Evolutionary conservation across 2,888 invertebrate genomes (phyloP), one percentile per base, ranked within the genome.

Genomic region (Neria commutata): DNA sequence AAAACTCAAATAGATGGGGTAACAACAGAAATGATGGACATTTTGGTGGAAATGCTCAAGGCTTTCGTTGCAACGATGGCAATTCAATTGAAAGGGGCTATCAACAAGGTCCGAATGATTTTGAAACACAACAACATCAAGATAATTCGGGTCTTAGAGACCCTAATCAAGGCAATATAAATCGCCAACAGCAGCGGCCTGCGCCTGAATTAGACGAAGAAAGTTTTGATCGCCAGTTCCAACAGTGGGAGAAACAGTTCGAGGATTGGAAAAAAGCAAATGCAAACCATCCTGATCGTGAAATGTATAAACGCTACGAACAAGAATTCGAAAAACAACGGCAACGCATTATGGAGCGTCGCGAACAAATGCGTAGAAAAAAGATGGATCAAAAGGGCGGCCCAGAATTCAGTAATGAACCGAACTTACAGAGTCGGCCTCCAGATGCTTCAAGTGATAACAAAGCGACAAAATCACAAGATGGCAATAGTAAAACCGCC

Each of bases 201-300:
- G 71, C 86, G 85, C 85, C 86, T 14, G 75, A 76, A 4, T 55
- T 79, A 29, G 92, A 93, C 70, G 94, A 95, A 80, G 89, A 88
- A 78, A 88, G 89, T 60, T 96, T 96, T 82, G 92, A 94, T 76
- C 88, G 89, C 62, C 92, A 95, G 79, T 95, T 95, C 78, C 87
- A 88, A 71, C 90, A 92, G 74, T 96, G 95, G 95, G 94, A 95
- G 81, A 87, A 91, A 67, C 92, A 95, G 78, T 95, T 95, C 79
- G 89, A 91, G 72, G 91, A 91, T 70, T 96, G 96, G 96, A 92
- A 92, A 77, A 87, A 88, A 63, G 92, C 94, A 74, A 96, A 96
- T 83, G 90, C 89, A 33, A 91, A 93, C 80, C 95, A 95, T 83
- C 95, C 95, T 0, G 94, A 95, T 78, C 92, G 91, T 80, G 88